Evolutionary conservation across 1,140 invertebrate genomes (phyloP).

Genomic region (Aphaenogaster ashmeadi): DNA sequence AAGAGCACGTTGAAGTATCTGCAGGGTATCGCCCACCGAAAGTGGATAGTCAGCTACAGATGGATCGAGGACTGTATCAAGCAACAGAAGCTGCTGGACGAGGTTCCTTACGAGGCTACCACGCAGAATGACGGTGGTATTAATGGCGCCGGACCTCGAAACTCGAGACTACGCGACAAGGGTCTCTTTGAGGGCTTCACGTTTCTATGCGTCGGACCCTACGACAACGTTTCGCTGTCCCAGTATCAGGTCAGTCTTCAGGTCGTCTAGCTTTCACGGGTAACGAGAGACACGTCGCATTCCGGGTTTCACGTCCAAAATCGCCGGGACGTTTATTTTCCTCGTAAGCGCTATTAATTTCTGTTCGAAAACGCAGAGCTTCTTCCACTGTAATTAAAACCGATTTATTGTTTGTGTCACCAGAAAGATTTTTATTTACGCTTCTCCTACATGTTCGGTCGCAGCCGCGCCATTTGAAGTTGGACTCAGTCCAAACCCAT

Average conservation of each 20-base stretch:
- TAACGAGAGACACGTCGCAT: neutral
- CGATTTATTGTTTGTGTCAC: neutral
- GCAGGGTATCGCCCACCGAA: constrained; percentile 76
- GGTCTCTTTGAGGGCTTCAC: constrained; percentile 72
- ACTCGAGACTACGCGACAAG: constrained; percentile 60
- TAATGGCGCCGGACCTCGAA: constrained; percentile 64
- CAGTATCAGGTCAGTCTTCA: constrained; percentile 71
- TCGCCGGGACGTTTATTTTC: neutral
- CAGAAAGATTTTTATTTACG: constrained; percentile 58
- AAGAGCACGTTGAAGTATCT: constrained; percentile 77
- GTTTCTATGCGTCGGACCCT: constrained; percentile 72
- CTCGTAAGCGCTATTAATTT: constrained; percentile 11
- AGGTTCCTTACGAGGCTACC: constrained; percentile 85
- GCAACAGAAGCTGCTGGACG: constrained; percentile 87
- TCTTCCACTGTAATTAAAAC: constrained; percentile 34
- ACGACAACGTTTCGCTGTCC: constrained; percentile 49
- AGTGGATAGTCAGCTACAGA: constrained; percentile 76
- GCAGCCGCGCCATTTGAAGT: constrained; percentile 20
- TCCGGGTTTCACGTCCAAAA: neutral
- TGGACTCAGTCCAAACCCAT: constrained; percentile 55
- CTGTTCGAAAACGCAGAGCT: neutral
- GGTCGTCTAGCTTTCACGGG: neutral
- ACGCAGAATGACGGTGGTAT: neutral
- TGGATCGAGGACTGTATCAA: constrained; percentile 91
- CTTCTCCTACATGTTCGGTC: neutral